Conservation (phyloP, 2,888 invertebrate species). For the Xanthorhoe spadicearia region DNA sequence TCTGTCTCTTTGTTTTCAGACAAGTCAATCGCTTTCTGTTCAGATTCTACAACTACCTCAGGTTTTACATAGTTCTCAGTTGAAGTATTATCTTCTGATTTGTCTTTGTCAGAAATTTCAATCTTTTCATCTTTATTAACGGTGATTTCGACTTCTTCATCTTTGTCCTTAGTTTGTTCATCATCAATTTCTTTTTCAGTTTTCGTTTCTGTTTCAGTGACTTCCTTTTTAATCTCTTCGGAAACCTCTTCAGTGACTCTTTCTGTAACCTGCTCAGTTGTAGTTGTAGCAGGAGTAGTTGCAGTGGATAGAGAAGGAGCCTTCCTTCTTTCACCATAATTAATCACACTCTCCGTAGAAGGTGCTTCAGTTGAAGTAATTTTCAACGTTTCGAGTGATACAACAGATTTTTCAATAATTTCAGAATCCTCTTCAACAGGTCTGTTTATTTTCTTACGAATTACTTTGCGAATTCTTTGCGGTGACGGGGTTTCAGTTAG, state of each 20-base stretch:
- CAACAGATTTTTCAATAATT: constrained; percentile 59
- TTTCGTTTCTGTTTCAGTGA: constrained; percentile 14
- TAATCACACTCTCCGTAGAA: constrained; percentile 57
- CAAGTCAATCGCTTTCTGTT: constrained; percentile 56
- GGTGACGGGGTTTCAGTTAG: constrained; percentile 46
- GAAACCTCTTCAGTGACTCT: constrained; percentile 39
- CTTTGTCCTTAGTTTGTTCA: constrained; percentile 13
- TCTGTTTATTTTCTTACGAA: constrained; percentile 68
- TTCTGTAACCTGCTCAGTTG: constrained; percentile 41
- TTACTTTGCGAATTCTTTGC: constrained; percentile 70
- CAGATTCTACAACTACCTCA: constrained; percentile 56
- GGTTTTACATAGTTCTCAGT: constrained; percentile 45
- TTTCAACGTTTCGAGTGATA: constrained; percentile 52
- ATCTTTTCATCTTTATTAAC: constrained; percentile 22
- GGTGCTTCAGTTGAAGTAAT: constrained; percentile 49
- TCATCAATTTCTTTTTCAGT: constrained; percentile 18
- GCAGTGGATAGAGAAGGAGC: constrained; percentile 35
- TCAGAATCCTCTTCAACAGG: constrained; percentile 60
- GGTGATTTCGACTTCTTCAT: constrained; percentile 28
- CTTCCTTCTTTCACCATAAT: constrained; percentile 72
- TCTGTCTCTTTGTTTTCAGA: constrained; percentile 53
- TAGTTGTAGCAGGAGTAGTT: constrained; percentile 30
- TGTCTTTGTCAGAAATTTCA: constrained; percentile 7
- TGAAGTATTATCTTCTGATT: constrained; percentile 14
- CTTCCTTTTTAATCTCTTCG: constrained; percentile 31